A percentile compares a stretch with the other conserved stretches of the same genome.
phyloP scores from a whole-genome alignment of 2,113 vertebrate genomes.

The Edolisoma coerulescens region DNA sequence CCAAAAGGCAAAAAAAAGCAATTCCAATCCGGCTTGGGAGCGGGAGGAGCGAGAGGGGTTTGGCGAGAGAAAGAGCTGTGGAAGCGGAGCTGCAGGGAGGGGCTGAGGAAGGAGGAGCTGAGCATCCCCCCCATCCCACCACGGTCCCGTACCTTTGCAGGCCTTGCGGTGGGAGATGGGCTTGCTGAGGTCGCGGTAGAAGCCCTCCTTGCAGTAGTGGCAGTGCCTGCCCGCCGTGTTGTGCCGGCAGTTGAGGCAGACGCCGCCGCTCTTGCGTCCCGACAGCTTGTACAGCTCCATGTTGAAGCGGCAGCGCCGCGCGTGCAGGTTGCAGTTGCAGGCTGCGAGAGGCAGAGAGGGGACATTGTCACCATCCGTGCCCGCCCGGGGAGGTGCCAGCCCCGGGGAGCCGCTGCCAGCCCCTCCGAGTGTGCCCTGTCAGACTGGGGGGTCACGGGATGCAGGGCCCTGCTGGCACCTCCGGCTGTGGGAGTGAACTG shows the following conservation, averaged over 20 bases:
- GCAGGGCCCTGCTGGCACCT: neutral
- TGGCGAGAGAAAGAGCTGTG: neutral
- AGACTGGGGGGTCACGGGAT: rapidly evolving
- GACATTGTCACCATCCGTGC: neutral
- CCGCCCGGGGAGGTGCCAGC: rapidly evolving
- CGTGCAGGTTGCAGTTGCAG: conserved; percentile 95
- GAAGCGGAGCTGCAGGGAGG: neutral
- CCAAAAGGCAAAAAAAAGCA: neutral
- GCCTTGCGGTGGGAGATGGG: conserved; percentile 94
- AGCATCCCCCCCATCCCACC: rapidly evolving
- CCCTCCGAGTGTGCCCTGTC: neutral
- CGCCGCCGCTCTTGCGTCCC: conserved; percentile 90
- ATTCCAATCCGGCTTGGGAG: neutral
- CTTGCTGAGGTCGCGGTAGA: conserved; percentile 93
- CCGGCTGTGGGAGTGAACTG: neutral
- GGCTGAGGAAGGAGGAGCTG: rapidly evolving
- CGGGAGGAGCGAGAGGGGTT: neutral
- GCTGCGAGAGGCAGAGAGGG: conserved; percentile 65
- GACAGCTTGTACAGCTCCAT: conserved; percentile 97
- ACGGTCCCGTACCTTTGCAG: conserved; percentile 83
- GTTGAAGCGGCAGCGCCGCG: conserved; percentile 92
- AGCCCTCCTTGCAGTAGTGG: conserved; percentile 97
- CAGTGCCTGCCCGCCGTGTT: conserved; percentile 93
- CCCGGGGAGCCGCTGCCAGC: neutral
- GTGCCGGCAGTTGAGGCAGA: conserved; percentile 94